Conservation (phyloP, 1,140 invertebrate genomes). For the Lanistes nyassanus region DNA sequence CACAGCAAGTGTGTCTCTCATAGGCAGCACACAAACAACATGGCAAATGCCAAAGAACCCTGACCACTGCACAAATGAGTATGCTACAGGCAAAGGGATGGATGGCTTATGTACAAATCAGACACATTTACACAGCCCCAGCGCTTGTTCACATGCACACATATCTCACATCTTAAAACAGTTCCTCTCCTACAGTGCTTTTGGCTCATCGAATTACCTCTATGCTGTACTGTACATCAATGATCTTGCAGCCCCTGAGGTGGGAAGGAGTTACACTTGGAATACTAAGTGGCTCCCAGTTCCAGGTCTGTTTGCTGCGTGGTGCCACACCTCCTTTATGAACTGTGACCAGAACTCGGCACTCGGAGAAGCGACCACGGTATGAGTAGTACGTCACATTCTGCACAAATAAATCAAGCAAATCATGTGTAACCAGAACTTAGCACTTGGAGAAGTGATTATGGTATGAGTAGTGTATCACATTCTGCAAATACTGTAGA, state of each 20-base stretch:
- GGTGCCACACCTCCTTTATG: conserved; percentile 59
- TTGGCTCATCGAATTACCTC: conserved; percentile 42
- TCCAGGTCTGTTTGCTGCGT: conserved; percentile 60
- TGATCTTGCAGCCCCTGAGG: conserved; percentile 59
- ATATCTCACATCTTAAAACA: neutral
- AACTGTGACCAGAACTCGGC: conserved; percentile 53
- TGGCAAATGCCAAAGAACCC: no score
- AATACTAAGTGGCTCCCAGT: conserved; percentile 57
- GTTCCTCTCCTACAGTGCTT: neutral
- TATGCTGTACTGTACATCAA: conserved; percentile 61
- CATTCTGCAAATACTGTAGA: no score
- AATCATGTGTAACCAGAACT: no score
- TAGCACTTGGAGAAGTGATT: no score
- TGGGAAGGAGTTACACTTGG: conserved; percentile 58
- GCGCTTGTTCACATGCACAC: neutral
- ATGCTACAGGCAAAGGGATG: no score
- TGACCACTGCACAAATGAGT: no score
- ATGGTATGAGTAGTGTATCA: no score
- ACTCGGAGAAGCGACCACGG: conserved; percentile 58
- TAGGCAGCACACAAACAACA: no score
- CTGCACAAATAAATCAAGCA: conserved; percentile 39
- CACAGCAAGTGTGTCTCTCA: no score
- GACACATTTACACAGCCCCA: neutral
- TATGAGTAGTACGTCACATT: conserved; percentile 62
- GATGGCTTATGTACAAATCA: no score